These are phyloP conservation scores for Buceros bicornis DNA, from an alignment of 2,797 vertebrate species.

Conservation along the genomic window DNA sequence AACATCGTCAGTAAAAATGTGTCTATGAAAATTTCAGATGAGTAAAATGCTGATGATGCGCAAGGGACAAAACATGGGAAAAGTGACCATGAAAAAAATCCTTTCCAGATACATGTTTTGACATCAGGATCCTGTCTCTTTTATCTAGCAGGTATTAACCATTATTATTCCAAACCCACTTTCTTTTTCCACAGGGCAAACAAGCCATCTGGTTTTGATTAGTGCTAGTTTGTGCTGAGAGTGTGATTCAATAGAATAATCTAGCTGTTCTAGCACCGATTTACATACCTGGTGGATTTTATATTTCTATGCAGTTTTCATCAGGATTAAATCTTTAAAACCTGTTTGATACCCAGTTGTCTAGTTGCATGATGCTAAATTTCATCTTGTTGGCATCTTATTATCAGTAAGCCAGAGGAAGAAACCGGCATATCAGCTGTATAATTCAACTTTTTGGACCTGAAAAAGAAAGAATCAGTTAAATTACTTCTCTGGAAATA, in stretches of 20 bases:
- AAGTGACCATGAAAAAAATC: not conserved
- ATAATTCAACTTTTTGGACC: constrained; percentile 19
- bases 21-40: not conserved
- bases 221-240: not conserved
- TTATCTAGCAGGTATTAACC: not conserved
- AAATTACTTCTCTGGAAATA: constrained; percentile 59
- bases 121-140: not conserved
- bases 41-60: not conserved
- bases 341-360: not conserved
- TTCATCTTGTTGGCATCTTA: constrained; percentile 1
- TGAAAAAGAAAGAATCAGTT: constrained; percentile 47
- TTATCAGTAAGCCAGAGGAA: constrained; percentile 9
- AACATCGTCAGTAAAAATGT: not conserved
- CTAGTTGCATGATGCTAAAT: not conserved
- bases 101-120: not conserved
- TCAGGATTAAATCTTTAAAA: not conserved
- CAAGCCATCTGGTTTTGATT: not conserved
- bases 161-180: not conserved
- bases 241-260: not conserved
- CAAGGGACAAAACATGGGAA: not conserved
- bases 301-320: not conserved
- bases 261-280: not conserved
- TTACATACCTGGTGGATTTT: not conserved
- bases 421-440: constrained; percentile 4
- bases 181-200: not conserved